Evolutionary conservation across 2,888 invertebrate genomes (phyloP).

Genomic region (Rhimphoctona megacephalus): DNA sequence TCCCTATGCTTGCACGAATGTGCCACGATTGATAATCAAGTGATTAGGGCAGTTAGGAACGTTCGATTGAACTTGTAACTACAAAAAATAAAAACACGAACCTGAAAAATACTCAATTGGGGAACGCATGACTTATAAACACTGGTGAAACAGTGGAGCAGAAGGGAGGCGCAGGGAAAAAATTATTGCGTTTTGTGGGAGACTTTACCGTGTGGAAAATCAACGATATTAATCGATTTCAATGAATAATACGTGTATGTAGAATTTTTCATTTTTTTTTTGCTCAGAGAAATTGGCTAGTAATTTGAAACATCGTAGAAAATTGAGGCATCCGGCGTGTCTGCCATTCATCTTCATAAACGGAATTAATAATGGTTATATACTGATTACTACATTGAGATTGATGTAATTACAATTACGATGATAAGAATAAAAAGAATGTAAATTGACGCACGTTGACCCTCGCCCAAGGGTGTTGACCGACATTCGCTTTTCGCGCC

Average conservation of each 20-base stretch:
- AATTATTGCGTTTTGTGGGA: neutral
- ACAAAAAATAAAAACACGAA: neutral
- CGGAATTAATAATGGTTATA: neutral
- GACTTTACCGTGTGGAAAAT: neutral
- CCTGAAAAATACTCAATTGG: neutral
- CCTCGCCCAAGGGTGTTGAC: constrained; percentile 42
- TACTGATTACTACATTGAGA: neutral
- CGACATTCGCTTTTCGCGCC: constrained; percentile 45
- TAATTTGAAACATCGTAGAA: neutral
- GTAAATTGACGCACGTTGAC: constrained; percentile 19
- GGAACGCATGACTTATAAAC: neutral
- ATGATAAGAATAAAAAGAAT: neutral
- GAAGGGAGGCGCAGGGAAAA: neutral
- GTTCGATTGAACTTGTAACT: neutral
- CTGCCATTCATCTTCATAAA: neutral
- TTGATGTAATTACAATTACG: neutral
- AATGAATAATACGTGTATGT: neutral
- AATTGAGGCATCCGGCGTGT: neutral
- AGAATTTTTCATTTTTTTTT: neutral
- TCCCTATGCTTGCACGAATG: neutral
- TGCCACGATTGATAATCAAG: neutral
- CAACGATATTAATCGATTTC: neutral
- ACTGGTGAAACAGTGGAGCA: neutral
- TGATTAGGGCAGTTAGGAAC: neutral
- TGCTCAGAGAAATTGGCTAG: neutral